Conservation (phyloP, 1,140 invertebrate species). For the Bursaphelenchus mucronatus region DNA sequence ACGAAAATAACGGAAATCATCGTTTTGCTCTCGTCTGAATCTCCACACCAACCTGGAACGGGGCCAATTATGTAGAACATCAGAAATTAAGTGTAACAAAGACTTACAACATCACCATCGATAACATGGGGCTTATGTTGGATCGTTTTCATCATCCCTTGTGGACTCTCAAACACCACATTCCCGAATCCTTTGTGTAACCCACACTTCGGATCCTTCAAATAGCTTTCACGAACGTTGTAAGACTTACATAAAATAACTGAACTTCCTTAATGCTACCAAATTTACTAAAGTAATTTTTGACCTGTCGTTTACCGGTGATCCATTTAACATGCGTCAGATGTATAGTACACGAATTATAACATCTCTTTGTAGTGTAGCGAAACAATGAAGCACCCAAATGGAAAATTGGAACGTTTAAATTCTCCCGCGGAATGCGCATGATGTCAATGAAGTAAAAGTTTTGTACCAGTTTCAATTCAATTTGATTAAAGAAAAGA, state of each 20-base stretch:
- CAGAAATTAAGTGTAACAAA: no score
- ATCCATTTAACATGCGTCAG: constrained; percentile 55
- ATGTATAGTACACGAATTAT: constrained; percentile 33
- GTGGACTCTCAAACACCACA: constrained; percentile 42
- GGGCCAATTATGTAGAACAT: no score
- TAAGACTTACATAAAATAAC: constrained; percentile 53
- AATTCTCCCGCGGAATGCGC: no score
- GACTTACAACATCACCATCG: constrained; percentile 51
- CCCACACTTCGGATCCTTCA: constrained; percentile 54
- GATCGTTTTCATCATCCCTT: constrained; percentile 43
- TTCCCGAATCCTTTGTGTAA: constrained; percentile 55
- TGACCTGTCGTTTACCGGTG: constrained; percentile 45
- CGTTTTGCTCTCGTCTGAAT: no score
- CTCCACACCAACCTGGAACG: no score
- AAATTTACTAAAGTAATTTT: constrained; percentile 53
- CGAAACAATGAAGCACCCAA: no score
- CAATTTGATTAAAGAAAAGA: no score
- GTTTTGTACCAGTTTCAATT: no score
- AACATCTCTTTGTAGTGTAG: no score
- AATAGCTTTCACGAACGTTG: constrained; percentile 1
- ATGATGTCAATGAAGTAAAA: no score
- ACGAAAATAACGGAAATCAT: no score
- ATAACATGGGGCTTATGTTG: constrained; percentile 54
- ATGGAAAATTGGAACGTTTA: no score
- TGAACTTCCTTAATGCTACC: constrained; percentile 47